Evolutionary conservation across 2,888 invertebrate genomes (phyloP), one percentile per base, ranked within the genome.

Genomic region (Trissonchulus sp.): DNA sequence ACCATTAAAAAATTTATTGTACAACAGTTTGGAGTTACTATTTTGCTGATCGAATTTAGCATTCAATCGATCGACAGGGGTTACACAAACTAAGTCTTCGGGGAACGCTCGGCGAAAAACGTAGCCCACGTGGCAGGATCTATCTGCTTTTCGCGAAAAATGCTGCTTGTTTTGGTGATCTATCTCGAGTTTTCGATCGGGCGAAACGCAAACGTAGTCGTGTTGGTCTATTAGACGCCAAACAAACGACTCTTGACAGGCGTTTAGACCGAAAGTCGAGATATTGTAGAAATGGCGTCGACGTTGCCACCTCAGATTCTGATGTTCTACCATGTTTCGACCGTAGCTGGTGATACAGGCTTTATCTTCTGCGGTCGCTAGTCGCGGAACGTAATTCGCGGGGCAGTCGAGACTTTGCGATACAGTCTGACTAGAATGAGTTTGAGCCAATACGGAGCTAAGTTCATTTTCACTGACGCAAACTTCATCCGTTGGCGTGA

Each of bases 1-100:
- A 3, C 71, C 71, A 34, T 69, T 69, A 35, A 69, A 69, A 69
- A 69, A 69, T 69, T 69, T 69, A 8, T 2, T 8, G 34, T 69
- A 69, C 34, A 2, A 15, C 37, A 69, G 34, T 69, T n/a, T 8
- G 34, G 23, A 28, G 23, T 3, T 3, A 31, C 3, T 31, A 15
- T 69, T 69, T 23, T 28, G 34, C n/a, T 30, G n/a, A 35, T 69
- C 35, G 36, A 33, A 36, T 33, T 37, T 34, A 35, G 71, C 28
- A 15, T 35, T 37, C 34, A n/a, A 34, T 15, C 37, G 34, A n/a
- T 69, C 31, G 2, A 15, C n/a, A 23, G 34, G 71, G 23, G 71
- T 69, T 31, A 69, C 71, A 36, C 71, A 69, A 69, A 69, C 71
- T 8, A 8, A 28, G 37, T 69, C 71, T 8, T 35, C 71, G n/a